These are phyloP conservation scores for Cynocephalus volans DNA, from an alignment of 2,113 vertebrate genomes.

Conservation along the genomic window DNA sequence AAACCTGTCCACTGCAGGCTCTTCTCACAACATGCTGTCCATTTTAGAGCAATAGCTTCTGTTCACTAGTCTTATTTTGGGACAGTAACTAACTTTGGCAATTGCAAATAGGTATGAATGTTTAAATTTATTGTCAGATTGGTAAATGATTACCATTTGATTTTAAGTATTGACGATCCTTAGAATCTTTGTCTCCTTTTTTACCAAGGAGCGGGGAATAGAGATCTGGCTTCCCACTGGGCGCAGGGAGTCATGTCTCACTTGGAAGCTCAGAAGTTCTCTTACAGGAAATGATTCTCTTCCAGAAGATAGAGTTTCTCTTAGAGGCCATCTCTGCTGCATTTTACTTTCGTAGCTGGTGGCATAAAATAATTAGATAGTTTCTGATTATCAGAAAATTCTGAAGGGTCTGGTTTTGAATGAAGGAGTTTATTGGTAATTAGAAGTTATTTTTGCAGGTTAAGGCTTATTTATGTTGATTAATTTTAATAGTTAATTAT, in stretches of 20 bases:
- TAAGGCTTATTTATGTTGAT: not conserved
- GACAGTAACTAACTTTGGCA: not conserved
- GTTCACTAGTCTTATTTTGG: not conserved
- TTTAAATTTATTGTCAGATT: not conserved
- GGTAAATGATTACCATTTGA: not conserved
- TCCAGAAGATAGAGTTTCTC: not conserved
- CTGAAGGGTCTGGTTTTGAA: not conserved
- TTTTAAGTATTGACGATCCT: not conserved
- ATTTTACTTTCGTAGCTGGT: not conserved
- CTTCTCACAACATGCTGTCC: not conserved
- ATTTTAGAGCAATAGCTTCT: not conserved
- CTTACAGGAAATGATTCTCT: not conserved
- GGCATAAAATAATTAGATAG: not conserved
- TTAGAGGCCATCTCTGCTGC: not conserved
- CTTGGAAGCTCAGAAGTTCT: not conserved
- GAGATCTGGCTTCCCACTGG: not conserved
- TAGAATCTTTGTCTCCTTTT: not conserved
- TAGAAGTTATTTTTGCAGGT: not conserved
- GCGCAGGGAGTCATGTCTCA: not conserved
- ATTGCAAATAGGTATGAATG: not conserved
- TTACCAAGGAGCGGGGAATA: not conserved
- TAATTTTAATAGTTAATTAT: not conserved
- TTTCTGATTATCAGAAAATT: conserved; percentile 26
- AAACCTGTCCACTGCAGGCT: not conserved
- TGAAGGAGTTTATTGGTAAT: not conserved